A percentile compares a stretch with the other conserved stretches of the same genome.
Evolutionary conservation across 2,888 invertebrate species (phyloP).

Genomic region (Yponomeuta sedellus): DNA sequence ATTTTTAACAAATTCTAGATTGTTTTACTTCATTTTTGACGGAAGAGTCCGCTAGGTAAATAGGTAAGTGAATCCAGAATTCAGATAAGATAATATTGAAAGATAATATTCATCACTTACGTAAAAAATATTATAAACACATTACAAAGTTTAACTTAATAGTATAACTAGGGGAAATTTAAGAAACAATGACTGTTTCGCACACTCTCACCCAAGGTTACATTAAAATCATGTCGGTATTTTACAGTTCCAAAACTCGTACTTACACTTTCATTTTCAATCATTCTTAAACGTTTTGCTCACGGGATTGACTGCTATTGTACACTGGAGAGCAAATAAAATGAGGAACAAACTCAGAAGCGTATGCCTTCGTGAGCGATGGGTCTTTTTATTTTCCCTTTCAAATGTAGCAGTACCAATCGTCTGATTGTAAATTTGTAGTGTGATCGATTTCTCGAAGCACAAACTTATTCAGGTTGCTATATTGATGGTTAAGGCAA

Average conservation of each 20-base stretch:
- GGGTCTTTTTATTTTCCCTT: background rate
- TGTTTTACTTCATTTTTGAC: no score
- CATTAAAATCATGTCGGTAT: background rate
- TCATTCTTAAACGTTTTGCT: background rate
- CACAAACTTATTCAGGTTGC: no score
- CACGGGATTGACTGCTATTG: constrained; percentile 2
- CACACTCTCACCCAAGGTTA: constrained; percentile 10
- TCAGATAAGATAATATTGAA: no score
- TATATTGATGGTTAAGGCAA: no score
- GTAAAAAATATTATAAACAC: background rate
- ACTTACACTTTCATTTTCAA: constrained; percentile 7
- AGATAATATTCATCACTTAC: no score
- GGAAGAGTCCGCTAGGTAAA: no score
- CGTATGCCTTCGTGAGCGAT: background rate
- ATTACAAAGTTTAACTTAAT: background rate
- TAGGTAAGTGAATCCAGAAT: no score
- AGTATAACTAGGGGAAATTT: background rate
- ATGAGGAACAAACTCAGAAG: background rate
- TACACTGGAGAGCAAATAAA: background rate
- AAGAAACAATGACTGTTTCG: background rate
- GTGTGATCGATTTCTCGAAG: no score
- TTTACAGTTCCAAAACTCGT: background rate
- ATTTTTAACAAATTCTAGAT: no score
- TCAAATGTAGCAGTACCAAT: background rate
- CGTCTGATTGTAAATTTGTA: no score